Conservation (phyloP, 1,140 invertebrate species). For the Helicoverpa zea region DNA sequence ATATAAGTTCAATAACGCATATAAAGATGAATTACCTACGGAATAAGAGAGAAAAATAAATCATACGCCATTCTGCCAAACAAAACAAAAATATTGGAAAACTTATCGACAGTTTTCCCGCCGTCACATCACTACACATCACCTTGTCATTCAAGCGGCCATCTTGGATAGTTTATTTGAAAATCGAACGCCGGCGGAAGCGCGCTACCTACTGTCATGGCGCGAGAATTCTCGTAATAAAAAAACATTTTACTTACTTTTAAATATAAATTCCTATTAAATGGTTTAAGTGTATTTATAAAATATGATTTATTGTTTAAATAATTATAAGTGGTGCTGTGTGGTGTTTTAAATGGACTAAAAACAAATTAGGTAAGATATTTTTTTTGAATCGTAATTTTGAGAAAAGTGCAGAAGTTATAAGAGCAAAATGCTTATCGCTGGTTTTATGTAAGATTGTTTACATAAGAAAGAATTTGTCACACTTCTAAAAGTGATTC, state of each 20-base stretch:
- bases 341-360: constrained; percentile 31
- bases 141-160: constrained; percentile 67
- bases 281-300: background rate
- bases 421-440: background rate
- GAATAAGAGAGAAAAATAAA: too few relatives aligned
- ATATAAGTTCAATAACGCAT: too few relatives aligned
- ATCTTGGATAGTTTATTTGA: constrained; percentile 80
- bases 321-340: background rate
- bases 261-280: background rate
- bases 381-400: background rate
- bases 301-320: background rate
- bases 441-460: background rate
- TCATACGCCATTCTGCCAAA: background rate
- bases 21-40: too few relatives aligned
- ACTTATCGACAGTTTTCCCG: constrained; percentile 43
- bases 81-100: constrained; percentile 13
- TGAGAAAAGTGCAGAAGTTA: background rate
- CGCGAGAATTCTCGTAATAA: constrained; percentile 14
- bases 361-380: constrained; percentile 2
- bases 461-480: background rate
- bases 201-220: constrained; percentile 55
- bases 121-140: constrained; percentile 66
- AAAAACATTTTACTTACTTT: background rate
- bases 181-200: constrained; percentile 72
- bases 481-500: background rate